Percentiles rank a stretch among this genome's conserved stretches.
phyloP scores from a whole-genome alignment of 2,888 invertebrate genomes.

The Geotrupes spiniger region DNA sequence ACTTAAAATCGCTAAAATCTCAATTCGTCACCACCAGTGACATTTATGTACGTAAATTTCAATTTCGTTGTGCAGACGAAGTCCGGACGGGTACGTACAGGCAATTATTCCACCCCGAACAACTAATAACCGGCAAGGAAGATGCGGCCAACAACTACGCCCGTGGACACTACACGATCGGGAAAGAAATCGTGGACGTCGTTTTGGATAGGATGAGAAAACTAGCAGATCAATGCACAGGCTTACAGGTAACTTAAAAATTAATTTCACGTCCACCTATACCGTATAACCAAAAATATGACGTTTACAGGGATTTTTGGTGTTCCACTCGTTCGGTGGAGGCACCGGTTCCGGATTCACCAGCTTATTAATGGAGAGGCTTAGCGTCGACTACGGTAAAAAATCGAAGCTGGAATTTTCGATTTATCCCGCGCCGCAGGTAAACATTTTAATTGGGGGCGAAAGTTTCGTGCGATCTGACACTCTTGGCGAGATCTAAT shows the following conservation, averaged over 20 bases:
- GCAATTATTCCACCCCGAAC: constrained; percentile 86
- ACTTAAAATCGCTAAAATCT: too few species aligned
- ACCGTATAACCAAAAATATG: too few species aligned
- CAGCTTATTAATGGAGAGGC: constrained; percentile 86
- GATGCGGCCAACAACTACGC: constrained; percentile 95
- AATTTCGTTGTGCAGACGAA: too few species aligned
- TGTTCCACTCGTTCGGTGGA: constrained; percentile 90
- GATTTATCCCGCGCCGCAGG: constrained; percentile 93
- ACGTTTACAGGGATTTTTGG: constrained; percentile 75
- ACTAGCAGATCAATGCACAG: constrained; percentile 83
- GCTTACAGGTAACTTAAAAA: constrained; percentile 59
- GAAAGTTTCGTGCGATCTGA: too few species aligned
- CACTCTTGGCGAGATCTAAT: neutral
- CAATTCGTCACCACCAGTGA: too few species aligned
- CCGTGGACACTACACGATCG: constrained; percentile 91
- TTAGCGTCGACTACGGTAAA: constrained; percentile 90
- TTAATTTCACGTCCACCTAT: too few species aligned
- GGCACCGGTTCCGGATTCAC: constrained; percentile 94
- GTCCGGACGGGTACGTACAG: constrained; percentile 81
- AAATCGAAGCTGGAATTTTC: constrained; percentile 92
- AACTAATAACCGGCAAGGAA: constrained; percentile 88
- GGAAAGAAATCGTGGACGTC: constrained; percentile 83
- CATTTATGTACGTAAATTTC: too few species aligned
- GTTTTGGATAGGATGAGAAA: constrained; percentile 79
- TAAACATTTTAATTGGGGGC: constrained; percentile 49